Percentiles rank a stretch among this genome's conserved stretches.
Evolutionary conservation across 2,888 invertebrate species (phyloP).

Genomic region (Herminia tarsipennalis): DNA sequence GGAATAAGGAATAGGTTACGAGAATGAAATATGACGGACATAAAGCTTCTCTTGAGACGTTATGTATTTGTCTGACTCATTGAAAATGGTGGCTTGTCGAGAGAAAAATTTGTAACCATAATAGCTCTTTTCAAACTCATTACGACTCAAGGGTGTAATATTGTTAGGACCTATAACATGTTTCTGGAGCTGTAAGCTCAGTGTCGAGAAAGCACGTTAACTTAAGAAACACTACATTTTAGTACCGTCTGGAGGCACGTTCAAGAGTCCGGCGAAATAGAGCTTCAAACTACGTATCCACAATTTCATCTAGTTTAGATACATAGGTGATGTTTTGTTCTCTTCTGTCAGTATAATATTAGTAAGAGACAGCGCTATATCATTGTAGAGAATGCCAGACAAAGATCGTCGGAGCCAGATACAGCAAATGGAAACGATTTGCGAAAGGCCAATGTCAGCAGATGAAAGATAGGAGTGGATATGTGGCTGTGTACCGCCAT

Average conservation of each 20-base stretch:
- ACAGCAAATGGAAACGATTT: constrained; percentile 33
- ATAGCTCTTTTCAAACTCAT: constrained; percentile 22
- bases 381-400: constrained; percentile 15
- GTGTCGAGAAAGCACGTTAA: too few relatives aligned
- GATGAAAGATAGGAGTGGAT: constrained; percentile 5
- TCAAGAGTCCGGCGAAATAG: too few relatives aligned
- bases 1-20: constrained; percentile 17
- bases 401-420: constrained; percentile 33
- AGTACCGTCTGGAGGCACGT: too few relatives aligned
- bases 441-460: constrained; percentile 28
- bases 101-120: constrained; percentile 16
- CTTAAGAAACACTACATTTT: too few relatives aligned
- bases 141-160: constrained; percentile 20
- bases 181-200: too few relatives aligned
- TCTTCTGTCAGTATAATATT: constrained; percentile 13
- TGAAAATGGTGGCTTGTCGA: constrained; percentile 21
- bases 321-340: constrained; percentile 10
- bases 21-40: constrained; percentile 36
- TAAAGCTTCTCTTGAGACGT: constrained; percentile 26
- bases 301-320: constrained; percentile 9
- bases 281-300: too few relatives aligned
- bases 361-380: constrained; percentile 7
- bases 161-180: constrained; percentile 17
- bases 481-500: too few relatives aligned
- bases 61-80: constrained; percentile 35